These are phyloP conservation scores for Cheumatopsyche charites DNA, from an alignment of 1,140 invertebrate genomes.

Conservation along the genomic window DNA sequence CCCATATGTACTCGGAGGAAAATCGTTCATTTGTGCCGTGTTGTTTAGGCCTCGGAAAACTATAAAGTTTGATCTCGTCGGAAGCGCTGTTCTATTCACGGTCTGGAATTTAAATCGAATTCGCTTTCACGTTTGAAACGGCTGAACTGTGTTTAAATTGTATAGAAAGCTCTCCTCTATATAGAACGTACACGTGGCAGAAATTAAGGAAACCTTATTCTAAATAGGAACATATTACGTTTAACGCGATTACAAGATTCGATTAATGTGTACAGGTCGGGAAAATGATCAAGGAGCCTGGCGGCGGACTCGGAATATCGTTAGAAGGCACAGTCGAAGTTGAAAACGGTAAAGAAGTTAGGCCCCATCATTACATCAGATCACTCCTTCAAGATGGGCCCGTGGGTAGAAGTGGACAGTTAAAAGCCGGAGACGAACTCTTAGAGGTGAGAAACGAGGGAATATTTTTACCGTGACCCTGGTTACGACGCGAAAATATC, in stretches of 20 bases:
- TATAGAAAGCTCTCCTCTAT: no score
- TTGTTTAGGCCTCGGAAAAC: constrained; percentile 8
- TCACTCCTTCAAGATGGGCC: constrained; percentile 84
- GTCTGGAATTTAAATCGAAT: constrained; percentile 11
- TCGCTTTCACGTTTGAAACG: not conserved
- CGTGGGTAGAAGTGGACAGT: constrained; percentile 72
- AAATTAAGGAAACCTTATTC: no score
- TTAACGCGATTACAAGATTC: no score
- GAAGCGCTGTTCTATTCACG: constrained; percentile 1
- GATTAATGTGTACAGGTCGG: constrained; percentile 43
- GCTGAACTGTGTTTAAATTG: no score
- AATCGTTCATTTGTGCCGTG: not conserved
- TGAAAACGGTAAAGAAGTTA: constrained; percentile 74
- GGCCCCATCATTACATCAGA: constrained; percentile 81
- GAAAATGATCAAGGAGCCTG: constrained; percentile 46
- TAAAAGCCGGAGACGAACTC: constrained; percentile 68
- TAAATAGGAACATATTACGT: no score
- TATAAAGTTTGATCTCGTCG: not conserved
- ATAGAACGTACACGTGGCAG: no score
- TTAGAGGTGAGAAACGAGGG: constrained; percentile 63
- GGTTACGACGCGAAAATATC: not conserved
- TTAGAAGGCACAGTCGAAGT: constrained; percentile 87
- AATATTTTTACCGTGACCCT: no score
- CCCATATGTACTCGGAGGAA: not conserved
- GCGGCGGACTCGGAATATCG: constrained; percentile 80